Conservation (phyloP, 2,797 vertebrate genomes). For the Sitta carolinensis region DNA sequence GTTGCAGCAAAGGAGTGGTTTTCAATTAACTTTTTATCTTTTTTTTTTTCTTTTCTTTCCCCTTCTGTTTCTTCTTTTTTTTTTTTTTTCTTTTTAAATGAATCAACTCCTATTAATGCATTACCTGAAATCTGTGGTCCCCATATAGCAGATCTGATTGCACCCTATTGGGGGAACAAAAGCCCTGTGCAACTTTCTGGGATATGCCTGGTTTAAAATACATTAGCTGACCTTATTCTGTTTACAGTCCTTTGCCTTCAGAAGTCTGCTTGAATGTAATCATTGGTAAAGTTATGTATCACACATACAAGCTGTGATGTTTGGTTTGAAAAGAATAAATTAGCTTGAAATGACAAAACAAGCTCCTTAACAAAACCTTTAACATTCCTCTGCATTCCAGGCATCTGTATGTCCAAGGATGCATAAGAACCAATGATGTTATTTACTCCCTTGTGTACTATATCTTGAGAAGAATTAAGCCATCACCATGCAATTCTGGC, state of each 20-base stretch:
- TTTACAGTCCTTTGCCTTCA: background rate
- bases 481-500: background rate
- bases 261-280: background rate
- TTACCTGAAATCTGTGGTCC: background rate
- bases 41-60: too few relatives aligned
- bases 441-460: background rate
- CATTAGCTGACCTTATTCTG: background rate
- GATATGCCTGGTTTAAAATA: background rate
- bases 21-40: background rate
- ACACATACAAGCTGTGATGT: background rate
- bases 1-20: background rate
- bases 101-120: background rate
- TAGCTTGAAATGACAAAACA: background rate
- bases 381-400: background rate
- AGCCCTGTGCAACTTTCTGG: background rate
- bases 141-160: background rate
- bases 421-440: background rate
- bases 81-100: background rate
- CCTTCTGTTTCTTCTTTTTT: background rate
- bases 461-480: constrained; percentile 10
- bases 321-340: background rate
- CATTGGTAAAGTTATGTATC: background rate
- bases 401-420: background rate
- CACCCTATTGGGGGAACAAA: background rate
- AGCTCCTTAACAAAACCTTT: background rate